Evolutionary conservation across 2,113 vertebrate genomes (phyloP).

Genomic region (Cisticola juncidis): DNA sequence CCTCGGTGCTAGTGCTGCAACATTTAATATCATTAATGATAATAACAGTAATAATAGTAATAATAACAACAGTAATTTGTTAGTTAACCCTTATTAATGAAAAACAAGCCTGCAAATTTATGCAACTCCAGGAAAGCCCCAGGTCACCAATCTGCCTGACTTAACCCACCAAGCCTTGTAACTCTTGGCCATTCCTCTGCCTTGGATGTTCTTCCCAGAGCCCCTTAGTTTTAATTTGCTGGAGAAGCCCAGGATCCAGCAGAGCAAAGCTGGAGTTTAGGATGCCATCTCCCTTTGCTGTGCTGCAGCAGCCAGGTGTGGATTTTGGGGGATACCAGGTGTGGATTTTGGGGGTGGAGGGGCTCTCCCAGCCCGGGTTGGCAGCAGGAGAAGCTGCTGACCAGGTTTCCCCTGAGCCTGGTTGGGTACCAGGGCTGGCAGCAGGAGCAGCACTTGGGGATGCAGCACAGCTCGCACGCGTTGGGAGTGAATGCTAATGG

Average conservation of each 20-base stretch:
- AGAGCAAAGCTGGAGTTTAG: not conserved
- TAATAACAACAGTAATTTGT: not conserved
- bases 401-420: not conserved
- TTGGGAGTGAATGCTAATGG: slow-evolving; percentile 42
- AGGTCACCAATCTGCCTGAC: not conserved
- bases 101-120: not conserved
- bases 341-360: not conserved
- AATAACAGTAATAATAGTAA: not conserved
- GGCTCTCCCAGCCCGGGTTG: not conserved
- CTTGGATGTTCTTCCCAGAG: not conserved
- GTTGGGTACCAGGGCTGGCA: not conserved
- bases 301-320: accelerated
- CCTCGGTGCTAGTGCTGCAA: not conserved
- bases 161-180: not conserved
- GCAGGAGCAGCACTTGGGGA: not conserved
- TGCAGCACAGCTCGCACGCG: not conserved
- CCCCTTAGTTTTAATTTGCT: not conserved
- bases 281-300: not conserved
- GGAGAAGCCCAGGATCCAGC: not conserved
- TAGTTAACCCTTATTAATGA: not conserved
- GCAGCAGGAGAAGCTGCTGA: not conserved
- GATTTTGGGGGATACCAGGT: not conserved
- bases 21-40: not conserved
- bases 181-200: not conserved
- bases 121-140: not conserved